phyloP scores from a whole-genome alignment of 1,140 invertebrate species.

The Belonocnema kinseyi region DNA sequence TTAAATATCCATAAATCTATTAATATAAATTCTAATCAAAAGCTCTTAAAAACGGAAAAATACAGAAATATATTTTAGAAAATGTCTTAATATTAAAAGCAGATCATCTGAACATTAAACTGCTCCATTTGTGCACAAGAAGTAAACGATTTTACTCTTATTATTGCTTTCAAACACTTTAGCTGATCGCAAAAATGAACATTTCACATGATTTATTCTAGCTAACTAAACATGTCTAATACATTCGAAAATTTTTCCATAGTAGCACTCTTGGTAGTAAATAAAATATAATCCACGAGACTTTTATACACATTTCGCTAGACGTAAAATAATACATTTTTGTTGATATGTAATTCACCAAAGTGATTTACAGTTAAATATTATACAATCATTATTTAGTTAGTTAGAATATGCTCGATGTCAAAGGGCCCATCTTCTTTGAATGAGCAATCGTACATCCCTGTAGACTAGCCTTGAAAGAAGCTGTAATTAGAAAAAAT shows the following conservation, averaged over 20 bases:
- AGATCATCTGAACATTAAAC: no score
- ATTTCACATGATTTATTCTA: not conserved
- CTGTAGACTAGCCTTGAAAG: constrained; percentile 67
- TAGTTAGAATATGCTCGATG: not conserved
- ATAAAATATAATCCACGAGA: constrained; percentile 18
- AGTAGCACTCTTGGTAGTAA: constrained; percentile 5
- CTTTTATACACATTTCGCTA: constrained; percentile 21
- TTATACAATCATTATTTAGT: not conserved
- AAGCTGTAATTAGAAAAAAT: constrained; percentile 56
- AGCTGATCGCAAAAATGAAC: no score
- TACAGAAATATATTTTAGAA: no score
- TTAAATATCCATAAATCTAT: no score
- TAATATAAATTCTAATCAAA: no score
- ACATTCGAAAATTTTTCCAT: not conserved
- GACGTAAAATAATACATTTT: not conserved
- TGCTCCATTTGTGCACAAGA: no score
- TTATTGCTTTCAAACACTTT: no score
- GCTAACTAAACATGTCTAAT: not conserved
- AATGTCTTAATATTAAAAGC: no score
- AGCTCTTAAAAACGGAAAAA: no score
- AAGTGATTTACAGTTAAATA: not conserved
- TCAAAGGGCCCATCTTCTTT: constrained; percentile 61
- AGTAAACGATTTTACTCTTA: no score
- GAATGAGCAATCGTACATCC: constrained; percentile 62
- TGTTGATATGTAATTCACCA: not conserved